phyloP scores from a whole-genome alignment of 2,888 invertebrate species.

The Loripinus fragilis region DNA sequence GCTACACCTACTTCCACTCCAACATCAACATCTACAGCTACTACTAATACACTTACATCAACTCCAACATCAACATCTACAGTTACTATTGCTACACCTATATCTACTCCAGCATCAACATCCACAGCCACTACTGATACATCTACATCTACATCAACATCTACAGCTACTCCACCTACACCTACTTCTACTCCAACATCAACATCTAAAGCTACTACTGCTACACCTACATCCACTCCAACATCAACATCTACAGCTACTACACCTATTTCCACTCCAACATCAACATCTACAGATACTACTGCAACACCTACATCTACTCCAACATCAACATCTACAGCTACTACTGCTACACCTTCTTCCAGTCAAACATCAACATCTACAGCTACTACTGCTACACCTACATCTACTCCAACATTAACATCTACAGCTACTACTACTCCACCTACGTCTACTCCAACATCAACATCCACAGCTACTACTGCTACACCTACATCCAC shows the following conservation, averaged over 20 bases:
- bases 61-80: neutral
- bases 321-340: no score
- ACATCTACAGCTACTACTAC: no score
- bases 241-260: neutral
- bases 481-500: neutral
- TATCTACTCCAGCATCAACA: constrained; percentile 21
- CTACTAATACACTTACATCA: neutral
- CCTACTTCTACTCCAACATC: neutral
- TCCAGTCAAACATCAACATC: no score
- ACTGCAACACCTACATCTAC: no score
- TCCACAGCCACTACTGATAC: constrained; percentile 24
- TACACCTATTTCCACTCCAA: neutral
- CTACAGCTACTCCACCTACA: neutral
- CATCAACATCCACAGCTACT: neutral
- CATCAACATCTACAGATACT: no score
- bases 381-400: no score
- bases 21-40: neutral
- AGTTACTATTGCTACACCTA: constrained; percentile 12
- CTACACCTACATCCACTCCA: neutral
- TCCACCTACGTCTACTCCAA: no score
- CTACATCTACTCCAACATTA: no score
- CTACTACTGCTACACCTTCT: no score
- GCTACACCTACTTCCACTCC: neutral
- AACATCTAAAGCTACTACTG: neutral
- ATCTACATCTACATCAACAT: constrained; percentile 23